These are phyloP conservation scores for Enteromius argenteus DNA, from an alignment of 2,797 vertebrate species.

Conservation along the genomic window DNA sequence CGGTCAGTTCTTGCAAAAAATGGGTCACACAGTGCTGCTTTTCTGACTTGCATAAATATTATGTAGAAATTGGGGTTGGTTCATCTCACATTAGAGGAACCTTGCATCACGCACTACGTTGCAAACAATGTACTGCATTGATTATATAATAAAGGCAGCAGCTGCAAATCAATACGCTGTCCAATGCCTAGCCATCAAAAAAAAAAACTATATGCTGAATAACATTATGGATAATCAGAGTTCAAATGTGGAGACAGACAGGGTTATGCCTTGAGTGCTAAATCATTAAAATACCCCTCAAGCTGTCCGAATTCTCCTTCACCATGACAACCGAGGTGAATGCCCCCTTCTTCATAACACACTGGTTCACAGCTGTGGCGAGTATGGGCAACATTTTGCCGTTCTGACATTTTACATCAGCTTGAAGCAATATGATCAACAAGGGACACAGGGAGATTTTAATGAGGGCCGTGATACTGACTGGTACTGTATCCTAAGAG, in stretches of 20 bases:
- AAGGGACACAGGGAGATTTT: constrained; percentile 35
- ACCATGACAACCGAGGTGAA: constrained; percentile 64
- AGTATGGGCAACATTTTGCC: constrained; percentile 30
- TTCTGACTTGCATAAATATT: constrained; percentile 1
- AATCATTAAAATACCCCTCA: constrained; percentile 59
- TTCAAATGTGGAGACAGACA: constrained; percentile 35
- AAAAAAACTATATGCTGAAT: background rate
- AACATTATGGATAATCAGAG: constrained; percentile 40
- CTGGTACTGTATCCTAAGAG: constrained; percentile 1
- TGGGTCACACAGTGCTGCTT: constrained; percentile 33
- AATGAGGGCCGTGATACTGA: constrained; percentile 26
- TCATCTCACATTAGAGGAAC: background rate
- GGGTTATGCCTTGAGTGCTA: constrained; percentile 52
- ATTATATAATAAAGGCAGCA: background rate
- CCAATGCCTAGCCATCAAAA: background rate
- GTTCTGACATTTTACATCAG: constrained; percentile 44
- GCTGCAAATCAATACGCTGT: background rate
- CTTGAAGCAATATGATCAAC: constrained; percentile 35
- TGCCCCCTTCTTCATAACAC: constrained; percentile 16
- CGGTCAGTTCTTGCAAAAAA: constrained; percentile 38
- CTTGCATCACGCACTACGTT: background rate
- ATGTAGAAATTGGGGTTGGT: background rate
- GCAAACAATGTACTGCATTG: background rate
- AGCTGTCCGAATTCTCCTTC: constrained; percentile 55
- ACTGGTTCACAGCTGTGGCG: constrained; percentile 42